These are phyloP conservation scores for Choristoneura fumiferana DNA, from an alignment of 1,140 invertebrate genomes.

Conservation along the genomic window DNA sequence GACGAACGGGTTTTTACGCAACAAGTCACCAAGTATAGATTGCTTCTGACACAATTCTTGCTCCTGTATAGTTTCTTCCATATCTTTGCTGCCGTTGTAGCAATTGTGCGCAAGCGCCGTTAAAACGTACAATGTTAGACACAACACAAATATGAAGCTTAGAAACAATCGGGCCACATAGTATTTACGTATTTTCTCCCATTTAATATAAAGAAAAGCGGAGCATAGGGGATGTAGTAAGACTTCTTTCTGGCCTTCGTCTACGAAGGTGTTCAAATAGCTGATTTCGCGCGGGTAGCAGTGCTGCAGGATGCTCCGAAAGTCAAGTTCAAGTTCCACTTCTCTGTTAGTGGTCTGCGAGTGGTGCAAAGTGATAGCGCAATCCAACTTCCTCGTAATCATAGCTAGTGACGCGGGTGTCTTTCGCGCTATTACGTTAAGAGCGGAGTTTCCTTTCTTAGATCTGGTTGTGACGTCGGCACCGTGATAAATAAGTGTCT, in stretches of 20 bases:
- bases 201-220: slow-evolving; percentile 90
- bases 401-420: slow-evolving; percentile 89
- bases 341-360: slow-evolving; percentile 87
- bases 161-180: slow-evolving; percentile 89
- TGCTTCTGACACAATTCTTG: slow-evolving; percentile 86
- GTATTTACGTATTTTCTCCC: slow-evolving; percentile 93
- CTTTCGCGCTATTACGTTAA: slow-evolving; percentile 90
- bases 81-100: slow-evolving; percentile 86
- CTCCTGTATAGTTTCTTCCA: slow-evolving; percentile 83
- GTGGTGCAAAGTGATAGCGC: slow-evolving; percentile 87
- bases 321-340: slow-evolving; percentile 89
- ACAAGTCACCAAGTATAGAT: slow-evolving; percentile 84
- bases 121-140: slow-evolving; percentile 87
- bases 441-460: slow-evolving; percentile 88
- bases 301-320: slow-evolving; percentile 87
- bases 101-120: slow-evolving; percentile 88
- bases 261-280: slow-evolving; percentile 89
- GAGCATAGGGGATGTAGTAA: slow-evolving; percentile 90
- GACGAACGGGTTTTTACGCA: slow-evolving; percentile 84
- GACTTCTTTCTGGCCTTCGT: slow-evolving; percentile 90
- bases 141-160: slow-evolving; percentile 88
- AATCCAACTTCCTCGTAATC: slow-evolving; percentile 87
- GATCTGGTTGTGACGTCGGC: slow-evolving; percentile 91
- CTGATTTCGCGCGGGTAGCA: slow-evolving; percentile 88
- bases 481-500: slow-evolving; percentile 89